phyloP scores from a whole-genome alignment of 2,888 invertebrate species.

The Synanthedon vespiformis region DNA sequence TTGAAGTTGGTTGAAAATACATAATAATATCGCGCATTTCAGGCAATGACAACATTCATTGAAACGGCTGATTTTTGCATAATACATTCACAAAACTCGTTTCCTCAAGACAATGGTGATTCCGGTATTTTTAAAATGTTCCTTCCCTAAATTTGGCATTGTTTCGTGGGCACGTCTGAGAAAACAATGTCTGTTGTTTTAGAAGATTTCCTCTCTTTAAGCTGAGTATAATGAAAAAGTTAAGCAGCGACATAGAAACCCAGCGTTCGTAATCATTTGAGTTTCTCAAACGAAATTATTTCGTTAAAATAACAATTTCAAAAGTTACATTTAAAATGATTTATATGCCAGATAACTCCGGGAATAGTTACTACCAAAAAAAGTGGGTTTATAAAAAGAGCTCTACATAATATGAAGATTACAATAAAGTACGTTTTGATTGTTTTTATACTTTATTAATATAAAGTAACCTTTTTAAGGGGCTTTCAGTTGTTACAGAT shows the following conservation, averaged over 20 bases:
- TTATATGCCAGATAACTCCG: background rate
- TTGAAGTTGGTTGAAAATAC: too few relatives aligned
- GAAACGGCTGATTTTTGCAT: conserved; percentile 18
- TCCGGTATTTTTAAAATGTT: conserved; percentile 17
- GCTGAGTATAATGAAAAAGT: conserved; percentile 18
- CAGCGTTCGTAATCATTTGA: background rate
- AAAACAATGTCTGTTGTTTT: conserved; percentile 24
- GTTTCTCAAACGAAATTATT: background rate
- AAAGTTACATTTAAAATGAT: background rate
- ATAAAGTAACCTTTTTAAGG: too few relatives aligned
- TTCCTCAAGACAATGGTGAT: conserved; percentile 20
- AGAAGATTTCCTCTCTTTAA: conserved; percentile 13
- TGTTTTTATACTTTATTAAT: too few relatives aligned
- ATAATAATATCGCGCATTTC: background rate
- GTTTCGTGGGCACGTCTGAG: conserved; percentile 10
- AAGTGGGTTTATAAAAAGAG: too few relatives aligned
- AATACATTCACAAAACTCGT: conserved; percentile 24
- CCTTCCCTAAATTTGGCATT: conserved; percentile 9
- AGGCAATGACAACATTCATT: conserved; percentile 10
- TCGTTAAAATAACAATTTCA: background rate
- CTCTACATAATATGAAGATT: too few relatives aligned
- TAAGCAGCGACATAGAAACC: conserved; percentile 1
- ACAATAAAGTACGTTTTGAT: too few relatives aligned
- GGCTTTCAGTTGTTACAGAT: too few relatives aligned
- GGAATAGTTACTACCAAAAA: too few relatives aligned